Evolutionary conservation across 2,888 invertebrate genomes (phyloP).

Genomic region (Hemaris fuciformis): DNA sequence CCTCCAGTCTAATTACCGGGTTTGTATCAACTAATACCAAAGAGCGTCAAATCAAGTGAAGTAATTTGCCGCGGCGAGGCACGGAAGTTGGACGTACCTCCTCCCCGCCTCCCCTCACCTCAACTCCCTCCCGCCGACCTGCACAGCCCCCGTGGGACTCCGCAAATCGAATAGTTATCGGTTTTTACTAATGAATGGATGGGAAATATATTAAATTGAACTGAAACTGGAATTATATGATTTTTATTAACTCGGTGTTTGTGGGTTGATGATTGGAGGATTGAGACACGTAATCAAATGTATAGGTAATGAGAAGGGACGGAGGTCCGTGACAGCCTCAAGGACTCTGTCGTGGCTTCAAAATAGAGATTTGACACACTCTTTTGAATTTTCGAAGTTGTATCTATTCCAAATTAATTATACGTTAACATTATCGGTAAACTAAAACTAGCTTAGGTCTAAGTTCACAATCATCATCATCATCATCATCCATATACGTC

Average conservation of each 20-base stretch:
- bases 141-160: background rate
- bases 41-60: background rate
- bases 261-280: background rate
- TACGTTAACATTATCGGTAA: no score
- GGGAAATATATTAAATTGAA: background rate
- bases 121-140: background rate
- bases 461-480: no score
- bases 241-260: background rate
- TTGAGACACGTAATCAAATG: no score
- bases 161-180: conserved; percentile 1
- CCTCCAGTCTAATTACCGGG: background rate
- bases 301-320: no score
- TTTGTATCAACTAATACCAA: background rate
- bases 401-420: no score
- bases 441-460: no score
- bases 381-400: no score
- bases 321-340: no score
- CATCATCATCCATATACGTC: no score
- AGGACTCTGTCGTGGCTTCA: no score
- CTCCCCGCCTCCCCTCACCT: background rate
- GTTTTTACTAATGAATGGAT: conserved; percentile 5
- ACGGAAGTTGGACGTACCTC: background rate
- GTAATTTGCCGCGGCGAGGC: background rate
- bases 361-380: no score
- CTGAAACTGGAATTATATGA: background rate